phyloP scores from a whole-genome alignment of 2,888 invertebrate genomes.

The Tetramorium bicarinatum region DNA sequence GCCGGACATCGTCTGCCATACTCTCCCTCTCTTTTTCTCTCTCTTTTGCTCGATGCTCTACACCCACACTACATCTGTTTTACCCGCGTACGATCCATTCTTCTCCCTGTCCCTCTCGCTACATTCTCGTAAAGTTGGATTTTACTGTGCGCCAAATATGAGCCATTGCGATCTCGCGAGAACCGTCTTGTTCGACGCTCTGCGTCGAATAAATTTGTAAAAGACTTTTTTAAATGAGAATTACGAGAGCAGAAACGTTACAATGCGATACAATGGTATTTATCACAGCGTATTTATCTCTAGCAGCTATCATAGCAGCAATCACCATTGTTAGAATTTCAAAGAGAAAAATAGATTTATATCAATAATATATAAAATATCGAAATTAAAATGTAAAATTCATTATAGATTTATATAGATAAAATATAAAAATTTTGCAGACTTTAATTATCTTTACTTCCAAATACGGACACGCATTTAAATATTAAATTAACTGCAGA shows the following conservation, averaged over 20 bases:
- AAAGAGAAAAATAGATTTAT: constrained; percentile 22
- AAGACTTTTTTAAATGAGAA: background rate
- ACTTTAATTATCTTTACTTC: background rate
- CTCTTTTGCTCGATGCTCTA: constrained; percentile 67
- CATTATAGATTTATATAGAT: background rate
- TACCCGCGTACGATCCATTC: constrained; percentile 65
- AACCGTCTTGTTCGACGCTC: constrained; percentile 62
- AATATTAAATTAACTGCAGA: background rate
- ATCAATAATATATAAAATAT: background rate
- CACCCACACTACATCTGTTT: constrained; percentile 81
- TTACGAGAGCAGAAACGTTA: background rate
- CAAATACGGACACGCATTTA: background rate
- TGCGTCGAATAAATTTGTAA: constrained; percentile 11
- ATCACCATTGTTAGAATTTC: background rate
- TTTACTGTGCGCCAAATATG: constrained; percentile 78
- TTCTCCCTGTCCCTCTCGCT: constrained; percentile 45
- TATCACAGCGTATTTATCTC: background rate
- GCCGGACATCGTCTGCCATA: constrained; percentile 86
- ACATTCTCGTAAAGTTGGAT: constrained; percentile 78
- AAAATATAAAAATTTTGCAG: background rate
- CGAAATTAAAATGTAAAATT: background rate
- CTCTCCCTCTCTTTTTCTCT: constrained; percentile 71
- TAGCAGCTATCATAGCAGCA: background rate
- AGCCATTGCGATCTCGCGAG: constrained; percentile 76
- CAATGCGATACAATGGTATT: background rate